Base-by-base conservation (phyloP, 1,140 invertebrate species). In the Leptinotarsa undecemlineata region DNA sequence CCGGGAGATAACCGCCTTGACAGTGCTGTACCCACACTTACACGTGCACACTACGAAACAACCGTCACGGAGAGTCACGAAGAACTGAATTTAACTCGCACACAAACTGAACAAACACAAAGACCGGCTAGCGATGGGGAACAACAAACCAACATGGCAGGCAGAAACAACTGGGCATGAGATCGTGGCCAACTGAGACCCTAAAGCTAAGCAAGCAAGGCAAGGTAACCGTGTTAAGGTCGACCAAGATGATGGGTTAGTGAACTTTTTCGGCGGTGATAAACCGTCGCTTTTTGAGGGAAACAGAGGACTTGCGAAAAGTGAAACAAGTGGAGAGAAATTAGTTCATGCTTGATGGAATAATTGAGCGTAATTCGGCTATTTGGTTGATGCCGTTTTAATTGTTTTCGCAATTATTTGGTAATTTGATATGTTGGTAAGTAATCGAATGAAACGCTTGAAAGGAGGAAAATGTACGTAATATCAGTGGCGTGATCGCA, bases 31-130 rank as follows among this genome's bases (percentile, higher is more conserved):
- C 51, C 51, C 51, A 57, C 51, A 57, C 51, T 17, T 17, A 57
- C 17, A 57, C 51, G 51, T 57, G 51, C 51, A 57, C 51, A 17
- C 51, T 17, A 57, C 51, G 51, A 57, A 57, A 57, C 51, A 57
- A 57, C 51, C n/a, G 51, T 19, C 51, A 57, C 51, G 51, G 51
- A 57, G 51, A 57, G 51, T 57, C 51, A 57, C 51, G 51, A 57
- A 57, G 51, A 57, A 57, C 51, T 57, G 51, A 57, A 57, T 57
- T 57, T 19, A 17, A 57, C 51, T 57, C 51, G 51, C 51, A 57
- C 51, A 57, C 51, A 57, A 57, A 57, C 51, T 57, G 51, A 57
- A 57, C 51, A 57, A 57, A 57, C 51, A 57, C 51, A 57, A 57
- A 57, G 51, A 57, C 51, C n/a, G 51, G 51, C 51, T 19, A 57